Evolutionary conservation across 2,888 invertebrate species (phyloP).

Genomic region (Caenorhabditis auriculariae): DNA sequence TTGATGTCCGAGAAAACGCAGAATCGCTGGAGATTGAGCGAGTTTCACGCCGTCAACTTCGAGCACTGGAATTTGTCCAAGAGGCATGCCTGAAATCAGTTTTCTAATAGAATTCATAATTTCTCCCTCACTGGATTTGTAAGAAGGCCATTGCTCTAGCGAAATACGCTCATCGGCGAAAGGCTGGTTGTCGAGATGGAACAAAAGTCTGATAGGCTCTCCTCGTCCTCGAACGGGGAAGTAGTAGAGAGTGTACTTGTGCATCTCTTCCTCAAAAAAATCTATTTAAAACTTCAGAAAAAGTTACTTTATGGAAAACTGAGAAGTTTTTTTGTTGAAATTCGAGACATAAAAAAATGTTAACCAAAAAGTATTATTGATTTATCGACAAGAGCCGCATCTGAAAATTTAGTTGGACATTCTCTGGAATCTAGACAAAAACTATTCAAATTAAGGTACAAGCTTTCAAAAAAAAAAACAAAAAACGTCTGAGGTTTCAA

Average conservation of each 20-base stretch:
- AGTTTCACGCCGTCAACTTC: constrained; percentile 57
- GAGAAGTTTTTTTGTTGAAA: too few species aligned
- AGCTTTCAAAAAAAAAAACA: too few species aligned
- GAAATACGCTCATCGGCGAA: constrained; percentile 42
- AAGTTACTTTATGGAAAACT: too few species aligned
- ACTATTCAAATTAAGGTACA: too few species aligned
- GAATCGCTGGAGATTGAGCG: constrained; percentile 50
- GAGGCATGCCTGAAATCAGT: constrained; percentile 51
- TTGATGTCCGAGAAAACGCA: constrained; percentile 51
- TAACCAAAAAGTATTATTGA: too few species aligned
- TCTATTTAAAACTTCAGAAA: too few species aligned
- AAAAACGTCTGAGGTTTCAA: too few species aligned
- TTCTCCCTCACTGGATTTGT: constrained; percentile 40
- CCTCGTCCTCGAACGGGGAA: constrained; percentile 48
- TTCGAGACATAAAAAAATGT: too few species aligned
- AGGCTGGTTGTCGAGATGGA: constrained; percentile 41
- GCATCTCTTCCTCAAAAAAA: too few species aligned
- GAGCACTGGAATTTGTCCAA: constrained; percentile 57
- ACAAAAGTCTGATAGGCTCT: constrained; percentile 50
- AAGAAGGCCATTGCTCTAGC: constrained; percentile 44
- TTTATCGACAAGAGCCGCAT: too few species aligned
- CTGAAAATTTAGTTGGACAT: too few species aligned
- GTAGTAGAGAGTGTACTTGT: constrained; percentile 52
- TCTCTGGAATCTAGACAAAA: too few species aligned
- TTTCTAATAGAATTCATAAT: neutral